Base-by-base conservation (phyloP, 2,797 vertebrate genomes). In the Enteromius fasciolatus region DNA sequence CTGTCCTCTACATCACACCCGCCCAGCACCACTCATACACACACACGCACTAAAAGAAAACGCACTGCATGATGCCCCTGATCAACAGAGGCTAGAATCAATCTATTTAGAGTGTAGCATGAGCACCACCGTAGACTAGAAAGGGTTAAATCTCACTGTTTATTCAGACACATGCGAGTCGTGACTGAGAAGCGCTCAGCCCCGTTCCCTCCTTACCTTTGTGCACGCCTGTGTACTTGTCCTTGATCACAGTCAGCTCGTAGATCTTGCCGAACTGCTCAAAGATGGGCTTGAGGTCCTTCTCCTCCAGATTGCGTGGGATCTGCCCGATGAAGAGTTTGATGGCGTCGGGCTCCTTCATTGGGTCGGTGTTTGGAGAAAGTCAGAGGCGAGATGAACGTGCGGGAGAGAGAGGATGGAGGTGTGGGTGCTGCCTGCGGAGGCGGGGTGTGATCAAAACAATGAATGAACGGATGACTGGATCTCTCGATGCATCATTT, bases 191-290 rank as follows among this genome's bases (percentile, higher is more conserved):
- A 15, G 14, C 23, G 61, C 10, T 67, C n/a, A 57, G 31, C 28
- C 33, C 46, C 15, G 1, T 69, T 25, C 63, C 50, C 28, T 20
- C 64, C n/a, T 39, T 85, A 89, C 88, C 88, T 86, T 89, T 89
- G 79, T 89, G 88, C 86, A 86, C 86, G 25, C 88, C 88, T 2
- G 88, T 89, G 74, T 88, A 88, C 76, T 87, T 88, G 80, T 89
- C 88, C 76, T 89, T 89, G 77, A 89, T 86, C 61, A 89, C 88
- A 36, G 88, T 89, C 52, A 89, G 80, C 78, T 89, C 88, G 59
- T 88, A 88, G 84, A 89, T 89, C 70, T 54, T 73, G 48, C 70
- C 70, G 28, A 73, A 73, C 70, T 73, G 70, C 70, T 73, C 48
- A 33, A 73, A 73, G 31, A 73, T 73, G 70, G 70, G 70, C 70